Base-by-base conservation (phyloP, 2,888 invertebrate species). In the Tachina grossa region DNA sequence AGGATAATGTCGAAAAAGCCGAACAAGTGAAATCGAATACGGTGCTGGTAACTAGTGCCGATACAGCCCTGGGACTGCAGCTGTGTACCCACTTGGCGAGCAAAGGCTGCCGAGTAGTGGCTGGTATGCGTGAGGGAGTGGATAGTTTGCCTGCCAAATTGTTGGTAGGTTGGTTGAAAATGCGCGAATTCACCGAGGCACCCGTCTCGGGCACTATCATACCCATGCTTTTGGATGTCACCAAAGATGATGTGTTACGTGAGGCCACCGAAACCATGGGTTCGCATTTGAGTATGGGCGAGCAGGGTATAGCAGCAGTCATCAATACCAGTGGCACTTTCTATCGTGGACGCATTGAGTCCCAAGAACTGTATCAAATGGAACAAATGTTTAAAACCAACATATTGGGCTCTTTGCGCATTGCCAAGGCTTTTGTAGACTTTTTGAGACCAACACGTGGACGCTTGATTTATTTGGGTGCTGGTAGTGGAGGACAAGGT, bases 251-350 rank as follows among this genome's bases (percentile, higher is more conserved):
- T 91, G 93, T 96, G 87, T 92, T 97, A 63, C 96, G 96, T 86
- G 96, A 96, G 92, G 96, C 96, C 9, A 96, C 96, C 14, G 95
- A 96, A 87, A 95, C 95, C 22, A 95, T 97, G 87, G 95, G 96
- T 19, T 95, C 96, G 72, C 96, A 97, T 93, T 93, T 97, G 89
- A 97, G 96, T 83, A 96, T 96, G 69, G 96, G 96, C 55, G 96
- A 97, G 93, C 96, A 96, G 91, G 97, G 97, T 95, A 92, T 92
- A 79, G 90, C 96, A 95, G 96, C 97, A 66, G 96, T 97, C 41
- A 95, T 97, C 86, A 97, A 97, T 92, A 97, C 97, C 45, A 96
- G 96, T 31, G 97, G 97, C 43, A 94, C 96, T 88, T 95, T 95
- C 81, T 95, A 95, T 81, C 95, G 95, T 13, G 96, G 97, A 22